A percentile compares a stretch with the other conserved stretches of the same genome.
Conservation (phyloP, 2,797 vertebrate species). For the Morelia viridis region DNA sequence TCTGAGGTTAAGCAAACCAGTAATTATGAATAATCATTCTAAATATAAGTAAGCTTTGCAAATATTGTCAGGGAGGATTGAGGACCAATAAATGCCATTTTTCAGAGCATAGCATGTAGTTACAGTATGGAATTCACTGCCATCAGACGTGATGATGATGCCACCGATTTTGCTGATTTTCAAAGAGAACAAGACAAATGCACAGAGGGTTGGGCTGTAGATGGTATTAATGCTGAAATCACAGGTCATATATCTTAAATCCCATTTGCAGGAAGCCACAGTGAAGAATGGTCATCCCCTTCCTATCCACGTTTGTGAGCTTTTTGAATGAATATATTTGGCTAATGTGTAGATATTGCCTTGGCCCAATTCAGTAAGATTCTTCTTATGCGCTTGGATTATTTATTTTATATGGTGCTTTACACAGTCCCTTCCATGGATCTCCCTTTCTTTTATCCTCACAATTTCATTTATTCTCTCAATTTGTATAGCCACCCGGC, state of each 20-base stretch:
- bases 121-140: too few species aligned
- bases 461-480: not conserved
- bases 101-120: too few species aligned
- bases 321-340: not conserved
- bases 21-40: not conserved
- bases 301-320: not conserved
- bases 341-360: not conserved
- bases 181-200: too few species aligned
- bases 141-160: too few species aligned
- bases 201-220: too few species aligned
- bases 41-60: not conserved
- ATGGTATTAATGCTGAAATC: too few species aligned
- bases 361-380: not conserved
- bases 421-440: not conserved
- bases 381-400: not conserved
- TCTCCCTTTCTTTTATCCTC: not conserved
- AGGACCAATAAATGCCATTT: too few species aligned
- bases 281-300: not conserved
- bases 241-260: too few species aligned
- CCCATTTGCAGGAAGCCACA: too few species aligned
- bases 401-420: not conserved
- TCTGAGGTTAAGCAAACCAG: not conserved
- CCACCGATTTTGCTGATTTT: too few species aligned
- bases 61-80: too few species aligned
- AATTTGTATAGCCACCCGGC: too few species aligned